These are phyloP conservation scores for Enteromius argenteus DNA, from an alignment of 2,797 vertebrate species.

Conservation along the genomic window DNA sequence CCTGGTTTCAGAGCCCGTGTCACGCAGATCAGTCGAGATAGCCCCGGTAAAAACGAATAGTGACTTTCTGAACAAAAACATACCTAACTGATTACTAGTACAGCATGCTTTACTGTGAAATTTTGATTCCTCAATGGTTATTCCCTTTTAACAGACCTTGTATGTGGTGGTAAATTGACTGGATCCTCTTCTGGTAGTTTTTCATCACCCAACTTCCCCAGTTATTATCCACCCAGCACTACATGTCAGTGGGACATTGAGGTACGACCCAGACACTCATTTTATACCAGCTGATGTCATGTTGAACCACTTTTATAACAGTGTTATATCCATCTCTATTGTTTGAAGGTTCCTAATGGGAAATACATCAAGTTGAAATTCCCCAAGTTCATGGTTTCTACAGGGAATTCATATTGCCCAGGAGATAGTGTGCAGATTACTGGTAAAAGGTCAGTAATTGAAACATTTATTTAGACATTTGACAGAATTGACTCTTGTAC, in stretches of 20 bases:
- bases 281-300: neutral
- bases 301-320: neutral
- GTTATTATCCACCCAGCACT: conserved; percentile 84
- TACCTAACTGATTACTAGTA: neutral
- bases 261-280: conserved; percentile 73
- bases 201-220: conserved; percentile 87
- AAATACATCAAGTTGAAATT: conserved; percentile 87
- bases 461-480: neutral
- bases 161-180: conserved; percentile 79
- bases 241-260: conserved; percentile 86
- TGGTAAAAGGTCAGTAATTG: conserved; percentile 47
- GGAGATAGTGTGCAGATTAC: conserved; percentile 90
- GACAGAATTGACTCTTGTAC: neutral
- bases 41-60: conserved; percentile 69
- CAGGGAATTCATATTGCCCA: conserved; percentile 72
- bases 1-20: conserved; percentile 88
- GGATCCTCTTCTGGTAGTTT: conserved; percentile 75
- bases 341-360: conserved; percentile 78
- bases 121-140: neutral
- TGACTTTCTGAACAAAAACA: neutral
- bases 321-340: neutral
- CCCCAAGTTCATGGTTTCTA: conserved; percentile 82
- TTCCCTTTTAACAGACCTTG: conserved; percentile 47
- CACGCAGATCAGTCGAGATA: conserved; percentile 77
- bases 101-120: neutral